Base-by-base conservation (phyloP, 2,888 invertebrate genomes). In the Choreutis nemorana region DNA sequence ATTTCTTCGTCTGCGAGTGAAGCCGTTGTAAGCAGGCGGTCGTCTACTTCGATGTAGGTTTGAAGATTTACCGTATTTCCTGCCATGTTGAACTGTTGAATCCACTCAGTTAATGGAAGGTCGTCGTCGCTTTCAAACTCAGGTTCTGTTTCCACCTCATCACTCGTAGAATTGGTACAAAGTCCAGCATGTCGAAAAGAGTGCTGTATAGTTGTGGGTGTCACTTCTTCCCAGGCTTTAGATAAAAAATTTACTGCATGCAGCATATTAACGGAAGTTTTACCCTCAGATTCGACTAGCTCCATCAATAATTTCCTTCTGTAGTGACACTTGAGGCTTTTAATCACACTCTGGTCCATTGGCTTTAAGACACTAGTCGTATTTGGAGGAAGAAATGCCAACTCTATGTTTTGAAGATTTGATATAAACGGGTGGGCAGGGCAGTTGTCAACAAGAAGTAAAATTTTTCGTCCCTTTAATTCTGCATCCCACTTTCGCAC, bases 361-460 rank as follows among this genome's bases (percentile, higher is more conserved):
- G 48, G 47, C 23, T 50, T 48, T 21, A 49, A 43, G 10, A 40
- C 14, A 42, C 41, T 43, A 2, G 48, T 52, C 8, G 42, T 44
- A 36, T 49, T 50, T 30, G 49, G 23, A 23, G 54, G 53, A 11
- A 55, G 30, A 48, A 55, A 55, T 35, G 44, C 47, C 4, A 53
- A 37, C 35, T 44, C 40, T 31, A 53, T 43, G 36, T 44, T 49
- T 37, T 23, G 34, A 31, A 46, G 38, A 21, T 41, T 39, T n/a
- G 33, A 23, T 33, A 39, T 37, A 36, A 33, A 4, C 3, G 44
- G 42, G 36, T 47, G 50, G 12, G 45, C 49, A 18, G 48, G 34
- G 24, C 45, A 48, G 13, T 43, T 48, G 32, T 52, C 50, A 4
- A 52, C 40, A 11, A 54, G 37, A 25, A 56, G 42, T 6, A 48